Evolutionary conservation across 2,113 vertebrate genomes (phyloP).

Genomic region (Tichodroma muraria): DNA sequence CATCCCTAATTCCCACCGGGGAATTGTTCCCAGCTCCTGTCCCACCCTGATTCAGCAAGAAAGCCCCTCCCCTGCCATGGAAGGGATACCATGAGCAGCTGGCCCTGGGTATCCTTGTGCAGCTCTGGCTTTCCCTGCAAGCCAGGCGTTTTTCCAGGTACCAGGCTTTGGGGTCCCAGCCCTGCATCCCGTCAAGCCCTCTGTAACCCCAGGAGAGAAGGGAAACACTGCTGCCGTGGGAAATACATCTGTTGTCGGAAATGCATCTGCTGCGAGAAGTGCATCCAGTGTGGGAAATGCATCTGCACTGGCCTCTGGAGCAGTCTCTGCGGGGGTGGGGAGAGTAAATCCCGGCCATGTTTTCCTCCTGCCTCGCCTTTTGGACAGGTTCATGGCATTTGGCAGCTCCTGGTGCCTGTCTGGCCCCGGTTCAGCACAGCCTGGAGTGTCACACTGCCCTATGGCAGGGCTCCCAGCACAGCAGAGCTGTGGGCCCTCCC

Average conservation of each 20-base stretch:
- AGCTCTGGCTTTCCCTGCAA: not conserved
- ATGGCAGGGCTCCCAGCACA: rapidly evolving
- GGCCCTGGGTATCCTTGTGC: not conserved
- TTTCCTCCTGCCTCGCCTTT: not conserved
- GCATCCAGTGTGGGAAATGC: not conserved
- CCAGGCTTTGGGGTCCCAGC: not conserved
- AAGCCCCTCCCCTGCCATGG: not conserved
- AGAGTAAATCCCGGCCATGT: not conserved
- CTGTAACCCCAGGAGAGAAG: not conserved
- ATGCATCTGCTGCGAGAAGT: not conserved
- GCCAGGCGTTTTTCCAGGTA: rapidly evolving
- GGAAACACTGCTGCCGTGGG: not conserved
- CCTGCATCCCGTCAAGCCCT: rapidly evolving
- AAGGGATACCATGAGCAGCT: rapidly evolving
- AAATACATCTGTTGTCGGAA: not conserved
- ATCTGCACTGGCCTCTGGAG: not conserved
- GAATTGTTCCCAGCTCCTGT: not conserved
- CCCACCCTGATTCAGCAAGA: not conserved
- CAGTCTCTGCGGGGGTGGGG: not conserved
- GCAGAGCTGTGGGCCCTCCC: not conserved
- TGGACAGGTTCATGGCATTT: not conserved
- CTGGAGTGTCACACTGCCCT: not conserved
- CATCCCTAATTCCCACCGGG: not conserved
- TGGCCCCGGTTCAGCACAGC: rapidly evolving
- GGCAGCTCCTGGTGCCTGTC: not conserved